Evolutionary conservation across 92 coral and sea anemone species (phyloP), one percentile per base, ranked within the genome.

Genomic region (Hydrozoanthus gracilis): DNA sequence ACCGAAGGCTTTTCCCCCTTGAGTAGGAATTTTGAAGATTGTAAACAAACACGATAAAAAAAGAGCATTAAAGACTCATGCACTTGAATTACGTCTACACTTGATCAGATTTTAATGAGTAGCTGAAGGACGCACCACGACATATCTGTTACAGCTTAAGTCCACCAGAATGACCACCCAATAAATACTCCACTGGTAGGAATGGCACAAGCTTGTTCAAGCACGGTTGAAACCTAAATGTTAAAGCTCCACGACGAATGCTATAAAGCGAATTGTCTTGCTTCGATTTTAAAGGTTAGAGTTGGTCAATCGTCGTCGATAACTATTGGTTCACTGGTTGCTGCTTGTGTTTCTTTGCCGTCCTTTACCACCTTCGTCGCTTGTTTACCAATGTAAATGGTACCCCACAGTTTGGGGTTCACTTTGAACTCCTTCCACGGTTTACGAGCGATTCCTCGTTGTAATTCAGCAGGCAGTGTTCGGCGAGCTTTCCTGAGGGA

Each of bases 341-440:
- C 73, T 56, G 86, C 87, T 18, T 76, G 79, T 8, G 77, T 52
- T 13, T 67, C 35, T 82, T 82, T 73, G 4, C 61, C 89, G 27
- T 86, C 83, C 78, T 50, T 17, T 8, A 69, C 44, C 51, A 44
- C 83, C 67, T 83, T 87, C 60, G 39, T 2, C 39, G 56, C 72
- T 56, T 87, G 88, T 54, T 83, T 80, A 83, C 78, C 45, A n/a
- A 88, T 91, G 85, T 89, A 91, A 70, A 95, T 79, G 45, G 95
- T 82, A 62, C 95, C 94, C 47, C 97, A 90, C 51, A 97, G 89
- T 45, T 97, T 90, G 61, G 96, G 83, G 83, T 91, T 93, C 73
- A 98, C 95, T 82, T 92, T 93, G 27, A 95, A 93, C 58, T 95
- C 97, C 88, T 88, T 90, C 99, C 99, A 97, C 0, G 99, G 99